Percentiles rank a stretch among this genome's conserved stretches.
Conservation (phyloP, 2,113 vertebrate genomes). For the Naja naja region DNA sequence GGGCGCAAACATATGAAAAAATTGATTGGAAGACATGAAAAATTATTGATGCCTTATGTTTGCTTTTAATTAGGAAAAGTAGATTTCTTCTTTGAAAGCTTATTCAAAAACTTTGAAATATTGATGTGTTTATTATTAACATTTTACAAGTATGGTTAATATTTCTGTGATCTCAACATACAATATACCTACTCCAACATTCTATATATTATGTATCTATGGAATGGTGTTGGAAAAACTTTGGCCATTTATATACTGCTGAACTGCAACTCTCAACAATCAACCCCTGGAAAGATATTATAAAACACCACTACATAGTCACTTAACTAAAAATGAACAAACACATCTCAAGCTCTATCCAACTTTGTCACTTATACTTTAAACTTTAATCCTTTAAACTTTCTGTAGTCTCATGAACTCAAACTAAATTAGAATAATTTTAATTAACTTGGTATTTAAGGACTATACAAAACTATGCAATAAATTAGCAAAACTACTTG, state of each 20-base stretch:
- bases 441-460: neutral
- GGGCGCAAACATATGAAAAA: neutral
- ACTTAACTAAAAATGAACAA: neutral
- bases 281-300: neutral
- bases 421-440: neutral
- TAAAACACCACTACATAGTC: neutral
- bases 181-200: no score
- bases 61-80: constrained; percentile 46
- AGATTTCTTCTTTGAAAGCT: constrained; percentile 30
- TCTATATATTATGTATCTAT: neutral
- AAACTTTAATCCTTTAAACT: neutral
- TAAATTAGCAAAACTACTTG: neutral
- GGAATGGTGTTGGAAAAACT: neutral
- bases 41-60: constrained; percentile 52
- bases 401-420: neutral
- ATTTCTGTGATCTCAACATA: neutral
- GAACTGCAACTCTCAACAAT: neutral
- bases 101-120: constrained; percentile 38
- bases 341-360: neutral
- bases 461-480: neutral
- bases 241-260: neutral
- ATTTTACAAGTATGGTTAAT: neutral
- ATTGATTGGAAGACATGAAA: constrained; percentile 39
- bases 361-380: neutral
- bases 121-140: constrained; percentile 27